phyloP scores from a whole-genome alignment of 2,113 vertebrate genomes.

The Elaphurus davidianus region DNA sequence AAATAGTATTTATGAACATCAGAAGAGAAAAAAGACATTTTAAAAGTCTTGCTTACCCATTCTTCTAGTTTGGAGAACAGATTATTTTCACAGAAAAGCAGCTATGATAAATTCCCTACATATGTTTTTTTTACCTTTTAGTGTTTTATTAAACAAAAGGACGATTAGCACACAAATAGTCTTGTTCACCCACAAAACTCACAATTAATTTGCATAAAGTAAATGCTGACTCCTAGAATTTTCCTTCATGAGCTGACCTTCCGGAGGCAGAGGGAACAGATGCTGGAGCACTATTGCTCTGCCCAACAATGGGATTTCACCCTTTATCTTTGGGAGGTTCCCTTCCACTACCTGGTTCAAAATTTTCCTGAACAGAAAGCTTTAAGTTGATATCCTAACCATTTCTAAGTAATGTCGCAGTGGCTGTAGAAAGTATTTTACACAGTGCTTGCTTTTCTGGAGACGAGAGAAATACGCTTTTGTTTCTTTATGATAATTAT shows the following conservation, averaged over 20 bases:
- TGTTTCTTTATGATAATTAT: background rate
- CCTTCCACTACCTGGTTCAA: background rate
- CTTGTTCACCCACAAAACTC: background rate
- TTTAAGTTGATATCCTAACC: background rate
- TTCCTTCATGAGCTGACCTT: background rate
- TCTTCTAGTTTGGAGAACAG: background rate
- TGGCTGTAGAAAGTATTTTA: background rate
- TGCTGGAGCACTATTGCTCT: background rate
- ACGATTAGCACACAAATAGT: background rate
- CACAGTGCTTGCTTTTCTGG: background rate
- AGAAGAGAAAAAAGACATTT: background rate
- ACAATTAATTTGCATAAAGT: background rate
- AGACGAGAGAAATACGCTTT: background rate
- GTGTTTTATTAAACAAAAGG: background rate
- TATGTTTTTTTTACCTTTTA: background rate
- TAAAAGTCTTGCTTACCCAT: background rate
- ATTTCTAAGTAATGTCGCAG: background rate
- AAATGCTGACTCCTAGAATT: background rate
- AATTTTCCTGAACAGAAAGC: background rate
- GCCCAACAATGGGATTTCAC: background rate
- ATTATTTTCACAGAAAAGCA: background rate
- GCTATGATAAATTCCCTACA: background rate
- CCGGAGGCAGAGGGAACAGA: background rate
- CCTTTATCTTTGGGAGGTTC: background rate
- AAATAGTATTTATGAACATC: background rate